Conservation (phyloP, 2,797 vertebrate genomes). For the Vireo griseus region DNA sequence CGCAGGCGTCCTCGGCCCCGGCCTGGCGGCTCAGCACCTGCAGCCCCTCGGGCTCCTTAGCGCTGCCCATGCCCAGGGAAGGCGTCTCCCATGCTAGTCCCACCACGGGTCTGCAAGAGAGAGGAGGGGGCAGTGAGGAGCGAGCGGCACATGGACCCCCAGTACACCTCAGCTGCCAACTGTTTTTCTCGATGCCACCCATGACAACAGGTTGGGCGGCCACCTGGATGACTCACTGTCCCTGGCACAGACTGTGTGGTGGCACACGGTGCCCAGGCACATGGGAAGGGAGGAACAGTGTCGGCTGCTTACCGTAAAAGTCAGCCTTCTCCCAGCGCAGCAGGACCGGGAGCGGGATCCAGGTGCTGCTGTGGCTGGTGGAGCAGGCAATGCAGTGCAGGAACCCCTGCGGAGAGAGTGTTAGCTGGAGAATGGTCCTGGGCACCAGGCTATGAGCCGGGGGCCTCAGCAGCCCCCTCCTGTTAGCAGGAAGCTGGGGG, state of each 20-base stretch:
- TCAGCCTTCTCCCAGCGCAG: not conserved
- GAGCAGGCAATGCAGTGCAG: fast-evolving
- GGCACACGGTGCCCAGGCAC: not conserved
- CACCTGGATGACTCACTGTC: not conserved
- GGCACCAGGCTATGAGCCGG: not conserved
- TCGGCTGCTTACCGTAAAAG: not conserved
- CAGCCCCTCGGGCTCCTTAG: constrained; percentile 69
- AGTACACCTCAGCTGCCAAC: fast-evolving
- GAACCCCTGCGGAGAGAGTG: not conserved
- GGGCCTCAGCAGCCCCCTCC: not conserved
- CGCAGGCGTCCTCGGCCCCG: not conserved
- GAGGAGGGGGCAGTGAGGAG: not conserved
- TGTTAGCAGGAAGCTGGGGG: not conserved
- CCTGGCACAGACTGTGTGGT: not conserved
- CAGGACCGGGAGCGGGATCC: not conserved
- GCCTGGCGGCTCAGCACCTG: constrained; percentile 56
- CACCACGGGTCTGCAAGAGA: constrained; percentile 62
- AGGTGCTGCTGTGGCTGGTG: not conserved
- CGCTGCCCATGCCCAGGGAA: constrained; percentile 59
- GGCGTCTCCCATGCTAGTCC: constrained; percentile 60
- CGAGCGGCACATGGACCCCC: not conserved
- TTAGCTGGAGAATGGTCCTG: not conserved
- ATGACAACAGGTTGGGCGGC: not conserved
- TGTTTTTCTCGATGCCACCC: not conserved
- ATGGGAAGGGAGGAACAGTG: not conserved